Percentiles rank a stretch among this genome's conserved stretches.
Evolutionary conservation across 2,113 vertebrate species (phyloP).

Genomic region (Engystomops pustulosus): DNA sequence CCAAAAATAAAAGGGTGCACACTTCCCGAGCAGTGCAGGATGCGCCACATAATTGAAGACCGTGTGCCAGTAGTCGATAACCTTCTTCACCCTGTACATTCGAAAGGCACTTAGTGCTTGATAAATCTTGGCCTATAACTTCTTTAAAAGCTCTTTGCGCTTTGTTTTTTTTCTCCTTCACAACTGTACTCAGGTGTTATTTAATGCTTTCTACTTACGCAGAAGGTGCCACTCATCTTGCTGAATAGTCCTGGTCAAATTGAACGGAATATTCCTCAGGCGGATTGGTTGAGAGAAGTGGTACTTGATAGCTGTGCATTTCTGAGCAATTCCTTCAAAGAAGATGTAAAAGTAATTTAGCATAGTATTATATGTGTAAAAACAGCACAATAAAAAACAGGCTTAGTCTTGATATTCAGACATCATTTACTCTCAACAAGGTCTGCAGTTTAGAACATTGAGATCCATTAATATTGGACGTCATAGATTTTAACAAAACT

Average conservation of each 20-base stretch:
- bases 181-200: background rate
- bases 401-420: background rate
- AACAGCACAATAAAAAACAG: background rate
- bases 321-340: slow-evolving; percentile 75
- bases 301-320: slow-evolving; percentile 84
- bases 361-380: background rate
- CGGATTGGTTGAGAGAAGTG: slow-evolving; percentile 83
- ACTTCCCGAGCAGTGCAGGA: no score
- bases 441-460: background rate
- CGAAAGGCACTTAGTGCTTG: no score
- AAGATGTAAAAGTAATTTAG: slow-evolving; percentile 59
- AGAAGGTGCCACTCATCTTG: slow-evolving; percentile 87
- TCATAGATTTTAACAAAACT: slow-evolving; percentile 20
- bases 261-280: slow-evolving; percentile 82
- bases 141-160: no score
- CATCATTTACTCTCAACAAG: background rate
- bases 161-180: background rate
- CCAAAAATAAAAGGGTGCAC: no score
- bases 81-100: no score
- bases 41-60: no score
- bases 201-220: slow-evolving; percentile 69
- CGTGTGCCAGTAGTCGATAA: no score
- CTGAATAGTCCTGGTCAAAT: slow-evolving; percentile 83
- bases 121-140: no score
- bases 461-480: slow-evolving; percentile 25